Conservation (phyloP, 2,888 invertebrate species). For the Deroplatys truncata region DNA sequence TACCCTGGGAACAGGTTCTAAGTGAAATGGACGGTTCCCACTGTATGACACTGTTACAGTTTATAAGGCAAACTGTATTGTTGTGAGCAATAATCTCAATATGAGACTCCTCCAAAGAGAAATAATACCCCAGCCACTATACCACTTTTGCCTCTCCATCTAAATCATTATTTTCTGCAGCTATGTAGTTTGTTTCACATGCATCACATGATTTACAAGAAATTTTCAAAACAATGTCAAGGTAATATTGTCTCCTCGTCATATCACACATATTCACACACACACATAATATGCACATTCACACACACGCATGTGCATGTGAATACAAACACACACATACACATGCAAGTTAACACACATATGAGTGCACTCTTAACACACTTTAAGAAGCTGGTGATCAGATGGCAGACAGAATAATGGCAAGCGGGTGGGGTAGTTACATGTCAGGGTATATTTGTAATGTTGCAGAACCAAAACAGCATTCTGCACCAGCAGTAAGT, state of each 20-base stretch:
- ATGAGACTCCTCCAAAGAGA: constrained; percentile 16
- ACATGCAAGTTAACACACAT: too few relatives aligned
- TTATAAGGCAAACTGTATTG: constrained; percentile 31
- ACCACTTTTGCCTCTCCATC: background rate
- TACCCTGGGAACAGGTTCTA: constrained; percentile 21
- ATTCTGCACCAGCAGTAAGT: constrained; percentile 25
- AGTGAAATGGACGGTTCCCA: constrained; percentile 33
- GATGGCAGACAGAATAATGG: background rate
- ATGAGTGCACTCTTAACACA: background rate
- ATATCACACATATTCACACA: background rate
- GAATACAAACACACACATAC: too few relatives aligned
- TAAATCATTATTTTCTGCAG: background rate
- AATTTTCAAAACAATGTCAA: background rate
- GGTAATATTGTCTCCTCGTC: background rate
- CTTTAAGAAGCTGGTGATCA: background rate
- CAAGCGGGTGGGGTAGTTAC: background rate
- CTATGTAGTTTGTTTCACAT: background rate
- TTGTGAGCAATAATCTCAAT: constrained; percentile 23
- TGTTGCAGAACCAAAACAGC: constrained; percentile 15
- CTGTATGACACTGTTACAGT: constrained; percentile 27
- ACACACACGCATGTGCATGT: too few relatives aligned
- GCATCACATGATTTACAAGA: background rate
- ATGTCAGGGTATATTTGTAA: constrained; percentile 8
- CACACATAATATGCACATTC: too few relatives aligned
- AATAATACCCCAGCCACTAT: background rate